phyloP scores from a whole-genome alignment of 2,888 invertebrate species.

The Allacma fusca region DNA sequence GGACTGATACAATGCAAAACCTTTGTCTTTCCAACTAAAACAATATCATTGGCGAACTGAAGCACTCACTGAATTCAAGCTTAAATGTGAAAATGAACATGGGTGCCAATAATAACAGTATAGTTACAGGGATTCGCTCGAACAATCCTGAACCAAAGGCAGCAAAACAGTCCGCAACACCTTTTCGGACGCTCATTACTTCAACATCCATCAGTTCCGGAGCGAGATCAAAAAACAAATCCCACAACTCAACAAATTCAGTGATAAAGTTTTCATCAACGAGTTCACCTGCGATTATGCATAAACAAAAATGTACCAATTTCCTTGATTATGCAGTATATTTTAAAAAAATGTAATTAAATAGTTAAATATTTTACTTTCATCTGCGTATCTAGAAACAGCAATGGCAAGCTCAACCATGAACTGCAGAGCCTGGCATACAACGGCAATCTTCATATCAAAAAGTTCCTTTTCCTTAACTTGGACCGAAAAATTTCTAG shows the following conservation, averaged over 20 bases:
- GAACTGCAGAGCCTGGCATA: constrained; percentile 30
- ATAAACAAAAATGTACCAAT: too few relatives aligned
- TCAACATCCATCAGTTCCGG: constrained; percentile 40
- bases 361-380: constrained; percentile 27
- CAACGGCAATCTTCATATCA: constrained; percentile 34
- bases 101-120: not conserved
- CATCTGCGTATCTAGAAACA: constrained; percentile 31
- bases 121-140: constrained; percentile 37
- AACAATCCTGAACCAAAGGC: constrained; percentile 39
- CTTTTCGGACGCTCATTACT: constrained; percentile 21
- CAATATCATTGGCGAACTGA: too few relatives aligned
- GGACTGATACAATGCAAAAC: constrained; percentile 40
- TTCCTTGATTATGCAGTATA: too few relatives aligned
- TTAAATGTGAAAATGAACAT: constrained; percentile 1
- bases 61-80: too few relatives aligned
- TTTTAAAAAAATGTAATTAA: not conserved
- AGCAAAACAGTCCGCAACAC: constrained; percentile 40
- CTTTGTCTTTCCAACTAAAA: constrained; percentile 32
- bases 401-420: constrained; percentile 41
- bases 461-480: constrained; percentile 2
- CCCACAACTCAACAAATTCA: constrained; percentile 36
- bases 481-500: not conserved
- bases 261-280: constrained; percentile 39
- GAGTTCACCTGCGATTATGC: constrained; percentile 32
- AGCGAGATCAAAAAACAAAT: constrained; percentile 43